A percentile compares a stretch with the other conserved stretches of the same genome.
Evolutionary conservation across 2,888 invertebrate species (phyloP).

Genomic region (Habrosyne pyritoides): DNA sequence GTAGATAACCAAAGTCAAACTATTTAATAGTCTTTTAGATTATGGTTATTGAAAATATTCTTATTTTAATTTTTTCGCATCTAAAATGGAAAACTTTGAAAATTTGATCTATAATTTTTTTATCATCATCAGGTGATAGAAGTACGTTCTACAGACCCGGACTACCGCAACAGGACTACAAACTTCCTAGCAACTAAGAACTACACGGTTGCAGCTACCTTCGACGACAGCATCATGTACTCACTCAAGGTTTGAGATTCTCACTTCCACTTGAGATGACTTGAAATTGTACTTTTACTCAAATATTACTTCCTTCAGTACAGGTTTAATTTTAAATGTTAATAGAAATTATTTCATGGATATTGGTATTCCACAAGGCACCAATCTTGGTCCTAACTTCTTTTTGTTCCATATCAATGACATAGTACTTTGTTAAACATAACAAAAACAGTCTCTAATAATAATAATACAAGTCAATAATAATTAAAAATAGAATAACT

Average conservation of each 20-base stretch:
- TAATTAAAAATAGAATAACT: neutral
- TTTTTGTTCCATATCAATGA: neutral
- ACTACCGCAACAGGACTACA: conserved; percentile 55
- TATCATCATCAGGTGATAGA: conserved; percentile 67
- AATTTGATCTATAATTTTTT: no score
- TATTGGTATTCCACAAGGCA: neutral
- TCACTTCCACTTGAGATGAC: neutral
- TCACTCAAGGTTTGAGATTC: conserved; percentile 33
- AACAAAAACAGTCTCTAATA: no score
- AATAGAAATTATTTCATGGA: neutral
- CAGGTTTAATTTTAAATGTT: neutral
- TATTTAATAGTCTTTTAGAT: no score
- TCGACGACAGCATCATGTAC: conserved; percentile 61
- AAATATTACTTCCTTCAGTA: neutral
- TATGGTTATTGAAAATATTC: no score
- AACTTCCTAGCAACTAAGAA: conserved; percentile 57
- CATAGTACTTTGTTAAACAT: no score
- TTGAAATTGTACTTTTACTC: conserved; percentile 3
- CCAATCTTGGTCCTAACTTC: neutral
- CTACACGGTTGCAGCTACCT: conserved; percentile 64
- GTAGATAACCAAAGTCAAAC: no score
- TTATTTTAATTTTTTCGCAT: no score
- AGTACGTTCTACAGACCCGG: conserved; percentile 50
- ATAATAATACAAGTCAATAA: no score
- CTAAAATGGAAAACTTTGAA: no score